phyloP scores from a whole-genome alignment of 2,113 vertebrate genomes.

The Amphiprion percula region DNA sequence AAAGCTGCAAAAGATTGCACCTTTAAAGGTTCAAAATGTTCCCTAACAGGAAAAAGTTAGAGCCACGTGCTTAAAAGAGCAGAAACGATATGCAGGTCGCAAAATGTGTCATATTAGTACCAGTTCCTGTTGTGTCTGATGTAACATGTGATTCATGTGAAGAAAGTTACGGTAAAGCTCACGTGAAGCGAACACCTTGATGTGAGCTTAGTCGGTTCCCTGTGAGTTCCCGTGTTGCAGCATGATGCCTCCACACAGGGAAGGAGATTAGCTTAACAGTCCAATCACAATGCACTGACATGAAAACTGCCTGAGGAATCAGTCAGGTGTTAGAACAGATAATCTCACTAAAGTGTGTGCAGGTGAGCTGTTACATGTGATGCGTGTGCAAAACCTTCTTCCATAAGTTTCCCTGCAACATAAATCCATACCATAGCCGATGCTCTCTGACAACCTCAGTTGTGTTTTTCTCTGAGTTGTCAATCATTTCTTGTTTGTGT shows the following conservation, averaged over 20 bases:
- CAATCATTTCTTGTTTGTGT: conserved; percentile 33
- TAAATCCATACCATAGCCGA: conserved; percentile 35
- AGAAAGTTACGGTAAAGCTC: neutral
- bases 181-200: neutral
- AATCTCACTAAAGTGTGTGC: conserved; percentile 1
- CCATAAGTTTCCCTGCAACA: conserved; percentile 20
- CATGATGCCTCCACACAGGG: conserved; percentile 4
- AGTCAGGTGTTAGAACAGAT: conserved; percentile 13
- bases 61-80: too few species aligned
- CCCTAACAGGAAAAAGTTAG: too few species aligned
- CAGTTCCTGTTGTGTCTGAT: too few species aligned
- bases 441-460: conserved; percentile 39
- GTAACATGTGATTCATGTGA: neutral
- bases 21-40: too few species aligned
- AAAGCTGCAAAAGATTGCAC: too few species aligned
- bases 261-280: conserved; percentile 34
- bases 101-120: too few species aligned
- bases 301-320: conserved; percentile 18
- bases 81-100: too few species aligned
- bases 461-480: conserved; percentile 30
- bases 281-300: conserved; percentile 10
- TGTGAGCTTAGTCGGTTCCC: conserved; percentile 11
- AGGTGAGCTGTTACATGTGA: conserved; percentile 12
- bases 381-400: neutral
- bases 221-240: neutral